Percentiles rank a stretch among this genome's conserved stretches.
phyloP scores from a whole-genome alignment of 2,113 vertebrate genomes.

The zebrafish (Danio rerio) region GRCz12tu NC_133176.1:42404501-42405000 shows the following conservation, averaged over 20 bases:
- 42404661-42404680: not conserved
- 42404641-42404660: not conserved
- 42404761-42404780: not conserved
- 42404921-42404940: slow-evolving; percentile 38
- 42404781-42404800: slow-evolving; percentile 9
- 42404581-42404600: not conserved
- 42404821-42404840: not conserved
- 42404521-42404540: not conserved
- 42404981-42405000: slow-evolving; percentile 30
- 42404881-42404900: slow-evolving; percentile 42
- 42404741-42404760: not conserved
- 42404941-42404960: slow-evolving; percentile 48
- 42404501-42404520: not conserved
- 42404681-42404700: not conserved
- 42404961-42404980: slow-evolving; percentile 56
- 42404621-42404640: not conserved
- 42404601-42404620: not conserved
- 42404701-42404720: not conserved
- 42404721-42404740: not conserved
- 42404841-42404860: not conserved
- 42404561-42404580: not conserved
- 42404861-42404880: slow-evolving; percentile 16
- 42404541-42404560: not conserved
- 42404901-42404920: slow-evolving; percentile 34
- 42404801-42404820: not conserved